Conservation (phyloP, 2,888 invertebrate genomes). For the Ichneumoninae sp. region DNA sequence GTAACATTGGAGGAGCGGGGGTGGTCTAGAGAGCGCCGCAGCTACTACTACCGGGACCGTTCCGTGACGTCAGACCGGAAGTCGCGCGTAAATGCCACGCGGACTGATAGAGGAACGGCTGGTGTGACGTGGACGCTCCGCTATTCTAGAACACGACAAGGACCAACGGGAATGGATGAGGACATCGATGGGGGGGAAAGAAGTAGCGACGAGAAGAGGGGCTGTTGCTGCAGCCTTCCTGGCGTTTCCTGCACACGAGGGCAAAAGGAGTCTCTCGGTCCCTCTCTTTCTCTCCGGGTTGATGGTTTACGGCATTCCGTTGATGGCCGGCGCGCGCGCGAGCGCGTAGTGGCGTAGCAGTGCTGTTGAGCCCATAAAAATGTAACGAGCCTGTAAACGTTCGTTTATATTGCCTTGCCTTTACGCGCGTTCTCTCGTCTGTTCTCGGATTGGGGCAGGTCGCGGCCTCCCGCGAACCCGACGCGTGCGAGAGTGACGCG, state of each 20-base stretch:
- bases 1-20: conserved; percentile 73
- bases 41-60: conserved; percentile 64
- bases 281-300: conserved; percentile 69
- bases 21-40: conserved; percentile 73
- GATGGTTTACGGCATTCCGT: conserved; percentile 84
- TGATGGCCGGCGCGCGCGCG: conserved; percentile 77
- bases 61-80: conserved; percentile 81
- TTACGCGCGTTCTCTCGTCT: conserved; percentile 74
- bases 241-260: conserved; percentile 53
- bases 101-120: conserved; percentile 71
- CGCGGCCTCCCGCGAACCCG: conserved; percentile 74
- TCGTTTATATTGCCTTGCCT: conserved; percentile 84
- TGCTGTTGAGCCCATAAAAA: conserved; percentile 84
- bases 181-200: conserved; percentile 53
- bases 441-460: conserved; percentile 82
- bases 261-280: conserved; percentile 52
- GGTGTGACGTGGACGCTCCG: conserved; percentile 65
- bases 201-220: conserved; percentile 67
- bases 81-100: conserved; percentile 79
- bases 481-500: conserved; percentile 69
- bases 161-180: conserved; percentile 63
- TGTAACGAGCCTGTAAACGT: conserved; percentile 85
- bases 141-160: conserved; percentile 70
- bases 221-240: conserved; percentile 57
- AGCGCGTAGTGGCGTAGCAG: conserved; percentile 78